phyloP scores from a whole-genome alignment of 2,888 invertebrate species.

The Aporophyla nigra region DNA sequence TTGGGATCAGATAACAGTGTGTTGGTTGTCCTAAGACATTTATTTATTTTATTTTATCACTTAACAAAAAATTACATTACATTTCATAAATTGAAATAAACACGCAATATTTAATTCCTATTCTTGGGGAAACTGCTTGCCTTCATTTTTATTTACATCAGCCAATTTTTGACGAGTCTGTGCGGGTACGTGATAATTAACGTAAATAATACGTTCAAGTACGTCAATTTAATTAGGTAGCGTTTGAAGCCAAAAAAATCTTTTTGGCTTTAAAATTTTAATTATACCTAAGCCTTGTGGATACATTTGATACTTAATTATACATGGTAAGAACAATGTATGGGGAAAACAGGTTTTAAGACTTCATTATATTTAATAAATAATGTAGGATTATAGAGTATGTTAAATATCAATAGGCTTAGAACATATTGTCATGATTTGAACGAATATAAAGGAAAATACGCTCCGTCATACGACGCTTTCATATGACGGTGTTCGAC shows the following conservation, averaged over 20 bases:
- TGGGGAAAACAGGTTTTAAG: not conserved
- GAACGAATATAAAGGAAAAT: not conserved
- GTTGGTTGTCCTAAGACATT: too few species aligned
- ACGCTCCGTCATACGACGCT: not conserved
- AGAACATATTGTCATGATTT: not conserved
- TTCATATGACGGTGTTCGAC: too few species aligned
- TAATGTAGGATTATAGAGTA: not conserved
- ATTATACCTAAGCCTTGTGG: not conserved
- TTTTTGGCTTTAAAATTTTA: conserved; percentile 1
- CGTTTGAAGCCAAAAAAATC: conserved; percentile 29
- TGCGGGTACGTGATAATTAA: conserved; percentile 27
- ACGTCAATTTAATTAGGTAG: conserved; percentile 30
- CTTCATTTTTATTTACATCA: not conserved
- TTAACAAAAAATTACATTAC: not conserved
- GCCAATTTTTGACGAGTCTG: not conserved
- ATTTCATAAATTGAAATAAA: not conserved
- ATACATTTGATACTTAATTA: not conserved
- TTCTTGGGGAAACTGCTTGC: not conserved
- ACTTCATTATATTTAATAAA: not conserved
- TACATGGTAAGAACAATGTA: not conserved
- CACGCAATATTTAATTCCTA: not conserved
- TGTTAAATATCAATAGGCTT: not conserved
- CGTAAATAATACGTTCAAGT: conserved; percentile 31
- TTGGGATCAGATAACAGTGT: too few species aligned
- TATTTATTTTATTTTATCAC: too few species aligned